Conservation (phyloP, 1,140 invertebrate species). For the Tachypleus tridentatus region DNA sequence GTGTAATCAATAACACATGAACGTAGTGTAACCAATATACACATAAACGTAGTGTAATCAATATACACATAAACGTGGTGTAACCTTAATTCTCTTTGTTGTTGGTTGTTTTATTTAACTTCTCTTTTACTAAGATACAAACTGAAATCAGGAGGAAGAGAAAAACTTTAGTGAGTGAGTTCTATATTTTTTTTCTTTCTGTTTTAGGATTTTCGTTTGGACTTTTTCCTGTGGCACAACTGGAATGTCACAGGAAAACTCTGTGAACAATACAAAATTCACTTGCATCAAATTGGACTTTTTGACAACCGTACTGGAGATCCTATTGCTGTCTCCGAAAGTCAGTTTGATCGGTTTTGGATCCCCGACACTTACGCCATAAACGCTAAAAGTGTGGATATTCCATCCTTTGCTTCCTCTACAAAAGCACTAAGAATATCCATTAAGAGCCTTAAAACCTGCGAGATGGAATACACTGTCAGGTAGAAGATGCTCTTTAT, state of each 20-base stretch:
- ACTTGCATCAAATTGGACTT: neutral
- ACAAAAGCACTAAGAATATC: conserved; percentile 6
- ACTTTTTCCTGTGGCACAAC: conserved; percentile 12
- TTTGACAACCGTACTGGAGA: neutral
- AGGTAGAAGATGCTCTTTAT: conserved; percentile 9
- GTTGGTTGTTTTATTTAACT: no score
- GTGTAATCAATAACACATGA: no score
- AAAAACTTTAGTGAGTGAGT: no score
- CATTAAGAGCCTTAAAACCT: neutral
- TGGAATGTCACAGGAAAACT: conserved; percentile 4
- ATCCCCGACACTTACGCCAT: conserved; percentile 74
- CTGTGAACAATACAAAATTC: neutral
- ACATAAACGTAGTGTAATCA: no score
- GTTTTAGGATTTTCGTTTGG: conserved; percentile 13
- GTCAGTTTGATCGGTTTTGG: conserved; percentile 44
- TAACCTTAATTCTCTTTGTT: no score
- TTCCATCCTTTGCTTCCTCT: conserved; percentile 8
- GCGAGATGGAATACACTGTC: conserved; percentile 11
- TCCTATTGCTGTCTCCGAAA: conserved; percentile 8
- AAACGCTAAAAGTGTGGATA: conserved; percentile 62
- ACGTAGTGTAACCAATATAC: no score
- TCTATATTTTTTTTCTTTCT: no score
- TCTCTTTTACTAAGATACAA: no score
- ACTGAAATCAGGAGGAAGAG: no score
- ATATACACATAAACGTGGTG: no score